Conservation (phyloP, 2,888 invertebrate genomes). For the Nomada ruficornis region DNA sequence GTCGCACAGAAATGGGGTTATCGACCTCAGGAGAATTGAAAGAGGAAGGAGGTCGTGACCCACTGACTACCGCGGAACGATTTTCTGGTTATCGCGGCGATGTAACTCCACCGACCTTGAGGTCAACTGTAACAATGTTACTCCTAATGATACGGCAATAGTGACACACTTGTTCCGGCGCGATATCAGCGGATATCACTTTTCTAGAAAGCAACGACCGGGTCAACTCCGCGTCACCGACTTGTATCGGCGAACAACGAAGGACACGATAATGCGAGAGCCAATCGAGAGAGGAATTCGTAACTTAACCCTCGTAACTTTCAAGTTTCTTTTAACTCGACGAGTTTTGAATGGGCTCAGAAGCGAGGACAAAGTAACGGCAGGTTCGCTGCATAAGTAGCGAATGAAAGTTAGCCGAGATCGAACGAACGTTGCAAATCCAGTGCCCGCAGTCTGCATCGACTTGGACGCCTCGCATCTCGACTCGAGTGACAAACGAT, state of each 20-base stretch:
- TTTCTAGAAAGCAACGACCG: not conserved
- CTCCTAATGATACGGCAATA: conserved; percentile 35
- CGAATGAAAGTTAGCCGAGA: conserved; percentile 17
- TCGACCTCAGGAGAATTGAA: conserved; percentile 73
- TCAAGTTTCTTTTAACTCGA: not conserved
- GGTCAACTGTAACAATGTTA: conserved; percentile 52
- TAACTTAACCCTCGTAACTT: too few relatives aligned
- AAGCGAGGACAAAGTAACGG: conserved; percentile 28
- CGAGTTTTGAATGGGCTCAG: conserved; percentile 28
- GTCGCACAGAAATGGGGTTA: conserved; percentile 72
- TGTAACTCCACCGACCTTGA: conserved; percentile 65
- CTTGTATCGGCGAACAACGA: too few relatives aligned
- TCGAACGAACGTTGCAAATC: conserved; percentile 3
- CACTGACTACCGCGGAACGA: conserved; percentile 71
- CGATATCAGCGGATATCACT: not conserved
- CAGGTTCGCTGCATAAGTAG: conserved; percentile 22
- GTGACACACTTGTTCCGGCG: not conserved
- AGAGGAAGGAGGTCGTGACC: conserved; percentile 78
- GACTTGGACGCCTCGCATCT: not conserved
- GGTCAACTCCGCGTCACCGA: not conserved
- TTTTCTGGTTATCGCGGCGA: conserved; percentile 70
- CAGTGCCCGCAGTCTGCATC: not conserved
- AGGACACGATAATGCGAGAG: not conserved
- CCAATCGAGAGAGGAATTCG: too few relatives aligned
- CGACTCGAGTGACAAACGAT: not conserved